Evolutionary conservation across 2,113 vertebrate species (phyloP).

Genomic region (Arvicanthis niloticus): DNA sequence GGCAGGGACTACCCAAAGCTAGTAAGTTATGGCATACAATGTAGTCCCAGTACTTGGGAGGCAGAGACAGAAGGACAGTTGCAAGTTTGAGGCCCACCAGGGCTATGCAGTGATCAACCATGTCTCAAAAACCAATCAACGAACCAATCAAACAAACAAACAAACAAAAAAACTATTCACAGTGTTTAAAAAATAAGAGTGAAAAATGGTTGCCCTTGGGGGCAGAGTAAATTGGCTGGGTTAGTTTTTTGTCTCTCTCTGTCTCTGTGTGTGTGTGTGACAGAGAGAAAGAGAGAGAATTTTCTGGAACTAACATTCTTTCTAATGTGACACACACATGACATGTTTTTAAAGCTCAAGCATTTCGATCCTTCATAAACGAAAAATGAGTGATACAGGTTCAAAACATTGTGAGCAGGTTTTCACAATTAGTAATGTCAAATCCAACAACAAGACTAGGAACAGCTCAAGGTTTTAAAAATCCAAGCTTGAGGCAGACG

Average conservation of each 20-base stretch:
- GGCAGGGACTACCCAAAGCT: not conserved
- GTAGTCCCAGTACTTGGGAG: not conserved
- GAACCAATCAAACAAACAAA: not conserved
- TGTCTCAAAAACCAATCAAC: not conserved
- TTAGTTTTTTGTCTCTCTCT: not conserved
- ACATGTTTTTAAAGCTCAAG: not conserved
- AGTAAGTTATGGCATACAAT: not conserved
- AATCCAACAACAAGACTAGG: conserved; percentile 9
- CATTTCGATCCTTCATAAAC: conserved; percentile 10
- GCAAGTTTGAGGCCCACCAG: not conserved
- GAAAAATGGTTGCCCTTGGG: not conserved
- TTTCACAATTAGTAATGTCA: not conserved
- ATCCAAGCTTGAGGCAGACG: not conserved
- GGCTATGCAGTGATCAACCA: not conserved
- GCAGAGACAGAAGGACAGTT: not conserved
- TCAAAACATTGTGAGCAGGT: conserved; percentile 4
- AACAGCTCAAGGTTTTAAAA: not conserved
- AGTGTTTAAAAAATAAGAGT: conserved; percentile 14
- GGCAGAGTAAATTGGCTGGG: not conserved
- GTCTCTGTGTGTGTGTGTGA: too few relatives aligned
- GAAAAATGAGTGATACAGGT: not conserved
- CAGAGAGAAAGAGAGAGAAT: too few relatives aligned
- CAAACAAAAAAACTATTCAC: not conserved
- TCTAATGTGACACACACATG: not conserved
- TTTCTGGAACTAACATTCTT: not conserved